These are phyloP conservation scores for Tenthredo livida DNA, from an alignment of 2,888 invertebrate species.

Conservation along the genomic window DNA sequence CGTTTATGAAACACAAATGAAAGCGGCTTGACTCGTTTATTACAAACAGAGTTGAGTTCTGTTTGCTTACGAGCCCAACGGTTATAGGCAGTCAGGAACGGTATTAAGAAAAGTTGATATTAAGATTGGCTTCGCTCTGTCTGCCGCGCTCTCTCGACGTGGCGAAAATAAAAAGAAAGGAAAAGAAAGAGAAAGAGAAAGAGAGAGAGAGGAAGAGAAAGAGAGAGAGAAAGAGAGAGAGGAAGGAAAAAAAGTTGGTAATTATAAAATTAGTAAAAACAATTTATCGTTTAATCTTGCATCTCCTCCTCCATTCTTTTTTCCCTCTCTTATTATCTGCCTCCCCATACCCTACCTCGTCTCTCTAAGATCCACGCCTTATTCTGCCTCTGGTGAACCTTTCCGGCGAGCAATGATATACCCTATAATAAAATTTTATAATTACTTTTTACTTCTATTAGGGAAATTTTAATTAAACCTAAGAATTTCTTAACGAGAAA, in stretches of 20 bases:
- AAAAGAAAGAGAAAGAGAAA: background rate
- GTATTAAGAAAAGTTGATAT: constrained; percentile 47
- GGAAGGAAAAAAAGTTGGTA: constrained; percentile 59
- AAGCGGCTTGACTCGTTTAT: constrained; percentile 23
- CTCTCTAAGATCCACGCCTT: constrained; percentile 58
- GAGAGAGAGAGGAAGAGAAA: background rate
- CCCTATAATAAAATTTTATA: constrained; percentile 72
- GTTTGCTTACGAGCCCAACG: constrained; percentile 16
- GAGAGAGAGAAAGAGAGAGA: background rate
- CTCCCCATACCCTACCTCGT: constrained; percentile 56
- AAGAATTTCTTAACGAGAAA: constrained; percentile 67
- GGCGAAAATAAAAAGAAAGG: constrained; percentile 10
- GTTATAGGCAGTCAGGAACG: constrained; percentile 30
- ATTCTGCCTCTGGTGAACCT: constrained; percentile 55
- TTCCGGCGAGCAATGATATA: constrained; percentile 60
- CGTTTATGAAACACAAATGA: constrained; percentile 30
- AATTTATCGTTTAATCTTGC: constrained; percentile 72
- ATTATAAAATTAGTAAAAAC: constrained; percentile 72
- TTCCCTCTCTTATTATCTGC: constrained; percentile 41
- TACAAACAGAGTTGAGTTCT: constrained; percentile 25
- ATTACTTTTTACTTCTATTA: constrained; percentile 73
- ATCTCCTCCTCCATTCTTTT: constrained; percentile 28
- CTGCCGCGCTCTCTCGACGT: constrained; percentile 28
- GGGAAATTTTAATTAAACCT: constrained; percentile 73
- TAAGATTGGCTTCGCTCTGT: constrained; percentile 47